Evolutionary conservation across 1,140 invertebrate genomes (phyloP).

Genomic region (Drosophila mauritiana): DNA sequence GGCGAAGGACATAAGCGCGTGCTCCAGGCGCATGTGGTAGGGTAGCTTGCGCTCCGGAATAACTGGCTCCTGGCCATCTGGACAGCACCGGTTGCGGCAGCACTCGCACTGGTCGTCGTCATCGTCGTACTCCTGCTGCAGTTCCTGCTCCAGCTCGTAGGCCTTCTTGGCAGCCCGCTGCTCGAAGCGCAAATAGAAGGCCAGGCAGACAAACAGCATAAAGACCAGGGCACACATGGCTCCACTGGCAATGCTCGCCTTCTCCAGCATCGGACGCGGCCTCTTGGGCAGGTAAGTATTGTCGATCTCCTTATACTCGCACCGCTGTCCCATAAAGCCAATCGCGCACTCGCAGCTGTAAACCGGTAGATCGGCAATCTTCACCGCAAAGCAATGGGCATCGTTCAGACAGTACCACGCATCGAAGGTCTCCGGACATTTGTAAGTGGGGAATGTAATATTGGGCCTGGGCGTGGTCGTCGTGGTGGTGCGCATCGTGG

Average conservation of each 20-base stretch:
- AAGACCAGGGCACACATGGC: conserved; percentile 94
- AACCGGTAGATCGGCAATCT: conserved; percentile 95
- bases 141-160: conserved; percentile 86
- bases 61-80: conserved; percentile 47
- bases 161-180: conserved; percentile 85
- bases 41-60: conserved; percentile 56
- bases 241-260: conserved; percentile 95
- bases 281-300: conserved; percentile 93
- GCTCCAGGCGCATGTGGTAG: conserved; percentile 73
- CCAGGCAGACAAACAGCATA: conserved; percentile 93
- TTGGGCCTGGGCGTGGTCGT: conserved; percentile 91
- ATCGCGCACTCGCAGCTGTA: conserved; percentile 98
- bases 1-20: conserved; percentile 72
- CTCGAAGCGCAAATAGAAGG: conserved; percentile 92
- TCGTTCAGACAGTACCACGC: conserved; percentile 97
- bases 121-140: conserved; percentile 29
- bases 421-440: conserved; percentile 95
- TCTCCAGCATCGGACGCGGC: conserved; percentile 94
- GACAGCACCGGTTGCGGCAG: conserved; percentile 59
- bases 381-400: conserved; percentile 96
- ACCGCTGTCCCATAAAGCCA: conserved; percentile 96
- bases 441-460: conserved; percentile 97
- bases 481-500: conserved; percentile 86
- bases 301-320: conserved; percentile 97
- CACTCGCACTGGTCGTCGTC: conserved; percentile 60